phyloP scores from a whole-genome alignment of 2,797 vertebrate genomes.

The Gymnodraco acuticeps region DNA sequence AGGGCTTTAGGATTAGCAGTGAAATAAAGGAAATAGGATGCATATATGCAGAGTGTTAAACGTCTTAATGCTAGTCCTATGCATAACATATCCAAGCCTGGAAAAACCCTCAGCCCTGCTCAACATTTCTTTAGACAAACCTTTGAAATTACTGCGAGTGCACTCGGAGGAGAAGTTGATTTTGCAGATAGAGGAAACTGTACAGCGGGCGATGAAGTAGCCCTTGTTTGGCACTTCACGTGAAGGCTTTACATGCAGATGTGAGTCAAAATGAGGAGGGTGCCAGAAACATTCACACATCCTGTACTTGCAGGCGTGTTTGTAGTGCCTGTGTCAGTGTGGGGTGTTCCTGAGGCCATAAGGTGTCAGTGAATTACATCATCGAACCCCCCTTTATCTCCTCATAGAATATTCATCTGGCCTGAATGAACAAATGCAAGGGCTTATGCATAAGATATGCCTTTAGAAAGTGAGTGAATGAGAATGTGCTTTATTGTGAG shows the following conservation, averaged over 20 bases:
- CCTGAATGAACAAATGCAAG: slow-evolving; percentile 45
- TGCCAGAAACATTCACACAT: not conserved
- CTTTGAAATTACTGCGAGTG: slow-evolving; percentile 50
- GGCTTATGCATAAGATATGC: slow-evolving; percentile 40
- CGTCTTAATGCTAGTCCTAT: slow-evolving; percentile 45
- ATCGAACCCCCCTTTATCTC: slow-evolving; percentile 44
- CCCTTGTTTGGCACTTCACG: slow-evolving; percentile 39
- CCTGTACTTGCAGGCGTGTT: not conserved
- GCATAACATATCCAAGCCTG: slow-evolving; percentile 50
- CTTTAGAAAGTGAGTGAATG: slow-evolving; percentile 11
- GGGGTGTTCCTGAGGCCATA: slow-evolving; percentile 19
- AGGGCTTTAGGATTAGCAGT: slow-evolving; percentile 59
- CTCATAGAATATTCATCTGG: slow-evolving; percentile 58
- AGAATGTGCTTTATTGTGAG: not conserved
- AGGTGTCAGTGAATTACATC: slow-evolving; percentile 60
- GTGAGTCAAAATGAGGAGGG: slow-evolving; percentile 11
- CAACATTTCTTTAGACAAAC: slow-evolving; percentile 49
- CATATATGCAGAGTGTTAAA: slow-evolving; percentile 50
- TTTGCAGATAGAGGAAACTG: slow-evolving; percentile 42
- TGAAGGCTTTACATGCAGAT: slow-evolving; percentile 34
- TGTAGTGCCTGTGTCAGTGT: slow-evolving; percentile 11
- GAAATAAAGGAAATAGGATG: slow-evolving; percentile 53
- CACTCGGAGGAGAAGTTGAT: slow-evolving; percentile 47
- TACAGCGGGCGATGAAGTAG: slow-evolving; percentile 28
- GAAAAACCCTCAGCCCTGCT: slow-evolving; percentile 55